These are phyloP conservation scores for Prenolepis imparis DNA, from an alignment of 2,888 invertebrate genomes.

Conservation along the genomic window DNA sequence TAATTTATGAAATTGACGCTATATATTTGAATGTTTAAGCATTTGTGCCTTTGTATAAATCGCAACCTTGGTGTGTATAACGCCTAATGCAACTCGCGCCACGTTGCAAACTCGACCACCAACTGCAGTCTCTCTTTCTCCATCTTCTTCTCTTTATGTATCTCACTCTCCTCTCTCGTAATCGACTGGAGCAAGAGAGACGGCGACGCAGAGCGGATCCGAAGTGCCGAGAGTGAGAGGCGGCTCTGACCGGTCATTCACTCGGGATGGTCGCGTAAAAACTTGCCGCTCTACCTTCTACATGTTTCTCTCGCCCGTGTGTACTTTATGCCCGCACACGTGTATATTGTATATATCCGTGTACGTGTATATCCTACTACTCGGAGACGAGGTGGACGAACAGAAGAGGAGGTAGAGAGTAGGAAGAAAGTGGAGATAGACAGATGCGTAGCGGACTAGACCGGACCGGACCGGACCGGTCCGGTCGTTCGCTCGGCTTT, in stretches of 20 bases:
- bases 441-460: conserved; percentile 28
- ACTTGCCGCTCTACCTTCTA: conserved; percentile 76
- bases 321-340: conserved; percentile 65
- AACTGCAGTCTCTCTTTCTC: conserved; percentile 67
- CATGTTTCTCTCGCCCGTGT: conserved; percentile 67
- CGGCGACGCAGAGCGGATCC: conserved; percentile 56
- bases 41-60: conserved; percentile 5
- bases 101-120: conserved; percentile 63
- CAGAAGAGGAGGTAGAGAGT: background rate
- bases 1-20: background rate
- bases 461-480: too few species aligned
- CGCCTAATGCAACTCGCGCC: conserved; percentile 69
- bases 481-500: conserved; percentile 62
- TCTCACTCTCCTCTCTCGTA: conserved; percentile 57
- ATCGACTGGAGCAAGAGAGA: conserved; percentile 56
- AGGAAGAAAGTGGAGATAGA: conserved; percentile 19
- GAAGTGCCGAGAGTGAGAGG: conserved; percentile 76
- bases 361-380: conserved; percentile 33
- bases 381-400: conserved; percentile 23
- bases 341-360: conserved; percentile 10
- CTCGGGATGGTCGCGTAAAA: conserved; percentile 74
- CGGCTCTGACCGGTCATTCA: conserved; percentile 79
- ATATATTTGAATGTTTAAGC: conserved; percentile 6
- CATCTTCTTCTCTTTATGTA: conserved; percentile 51
- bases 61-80: conserved; percentile 61